Percentiles rank a stretch among this genome's conserved stretches.
phyloP scores from a whole-genome alignment of 2,888 invertebrate species.

The Drosophila pseudotalamancana region DNA sequence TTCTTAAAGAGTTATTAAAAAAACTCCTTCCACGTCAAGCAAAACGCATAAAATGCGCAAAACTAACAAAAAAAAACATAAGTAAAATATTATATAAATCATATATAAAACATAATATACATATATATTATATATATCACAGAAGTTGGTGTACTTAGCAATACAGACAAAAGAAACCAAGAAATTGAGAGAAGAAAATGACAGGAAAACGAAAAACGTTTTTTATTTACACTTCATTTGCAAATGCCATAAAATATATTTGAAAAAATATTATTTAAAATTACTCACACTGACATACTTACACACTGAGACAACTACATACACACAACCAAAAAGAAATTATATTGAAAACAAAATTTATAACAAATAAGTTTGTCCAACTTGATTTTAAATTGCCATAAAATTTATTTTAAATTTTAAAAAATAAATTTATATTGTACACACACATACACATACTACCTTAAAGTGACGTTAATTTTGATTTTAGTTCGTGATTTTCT shows the following conservation, averaged over 20 bases:
- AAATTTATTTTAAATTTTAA: no score
- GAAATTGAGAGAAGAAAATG: not conserved
- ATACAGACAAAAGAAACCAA: slow-evolving; percentile 42
- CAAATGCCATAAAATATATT: slow-evolving; percentile 50
- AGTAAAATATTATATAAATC: slow-evolving; percentile 25
- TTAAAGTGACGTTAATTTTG: slow-evolving; percentile 73
- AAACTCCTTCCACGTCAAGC: slow-evolving; percentile 81
- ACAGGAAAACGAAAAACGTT: slow-evolving; percentile 9
- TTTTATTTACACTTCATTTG: not conserved
- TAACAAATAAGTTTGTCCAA: no score
- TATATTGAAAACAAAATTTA: no score
- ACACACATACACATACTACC: slow-evolving; percentile 27
- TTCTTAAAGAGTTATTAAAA: slow-evolving; percentile 22
- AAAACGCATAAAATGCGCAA: slow-evolving; percentile 81
- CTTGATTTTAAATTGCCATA: no score
- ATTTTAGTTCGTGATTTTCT: slow-evolving; percentile 75
- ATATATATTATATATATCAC: slow-evolving; percentile 26
- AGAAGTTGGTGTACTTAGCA: slow-evolving; percentile 49
- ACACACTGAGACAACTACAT: no score
- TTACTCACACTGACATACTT: no score
- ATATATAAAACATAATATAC: slow-evolving; percentile 21
- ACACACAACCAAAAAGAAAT: no score
- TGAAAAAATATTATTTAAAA: no score
- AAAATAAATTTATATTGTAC: slow-evolving; percentile 50
- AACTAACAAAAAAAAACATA: slow-evolving; percentile 29